Evolutionary conservation across 2,888 invertebrate genomes (phyloP).

Genomic region (Calephelis perditalis): DNA sequence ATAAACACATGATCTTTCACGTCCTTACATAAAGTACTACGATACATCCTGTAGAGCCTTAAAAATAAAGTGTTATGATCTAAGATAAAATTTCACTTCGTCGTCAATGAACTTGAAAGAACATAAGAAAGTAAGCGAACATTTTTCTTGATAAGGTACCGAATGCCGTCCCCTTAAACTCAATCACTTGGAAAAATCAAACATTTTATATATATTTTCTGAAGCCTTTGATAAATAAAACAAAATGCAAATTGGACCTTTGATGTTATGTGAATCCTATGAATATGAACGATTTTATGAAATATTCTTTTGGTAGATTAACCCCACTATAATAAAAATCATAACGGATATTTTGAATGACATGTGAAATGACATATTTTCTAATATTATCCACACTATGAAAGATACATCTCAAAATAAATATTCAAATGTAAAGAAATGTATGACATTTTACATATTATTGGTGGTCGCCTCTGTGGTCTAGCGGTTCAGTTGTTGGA

Average conservation of each 20-base stretch:
- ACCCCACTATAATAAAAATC: too few relatives aligned
- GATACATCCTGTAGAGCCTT: not conserved
- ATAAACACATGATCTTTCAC: too few relatives aligned
- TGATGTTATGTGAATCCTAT: constrained; percentile 6
- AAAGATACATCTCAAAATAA: too few relatives aligned
- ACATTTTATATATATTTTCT: constrained; percentile 2
- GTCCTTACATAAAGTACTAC: too few relatives aligned
- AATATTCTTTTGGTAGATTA: too few relatives aligned
- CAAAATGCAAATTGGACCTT: constrained; percentile 4
- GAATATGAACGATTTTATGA: not conserved
- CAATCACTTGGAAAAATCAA: constrained; percentile 9
- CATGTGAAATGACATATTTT: too few relatives aligned
- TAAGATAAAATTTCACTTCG: not conserved
- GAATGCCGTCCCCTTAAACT: constrained; percentile 1
- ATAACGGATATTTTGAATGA: too few relatives aligned
- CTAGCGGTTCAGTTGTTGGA: too few relatives aligned
- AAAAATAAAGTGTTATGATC: not conserved
- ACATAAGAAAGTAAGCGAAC: constrained; percentile 2
- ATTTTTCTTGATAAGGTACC: not conserved
- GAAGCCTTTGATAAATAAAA: constrained; percentile 7
- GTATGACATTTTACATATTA: too few relatives aligned
- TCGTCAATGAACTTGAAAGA: not conserved
- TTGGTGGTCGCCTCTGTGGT: too few relatives aligned
- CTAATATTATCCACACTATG: too few relatives aligned
- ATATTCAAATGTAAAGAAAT: too few relatives aligned